Conservation (phyloP, 2,113 vertebrate species). For the Chinchilla lanigera region DNA sequence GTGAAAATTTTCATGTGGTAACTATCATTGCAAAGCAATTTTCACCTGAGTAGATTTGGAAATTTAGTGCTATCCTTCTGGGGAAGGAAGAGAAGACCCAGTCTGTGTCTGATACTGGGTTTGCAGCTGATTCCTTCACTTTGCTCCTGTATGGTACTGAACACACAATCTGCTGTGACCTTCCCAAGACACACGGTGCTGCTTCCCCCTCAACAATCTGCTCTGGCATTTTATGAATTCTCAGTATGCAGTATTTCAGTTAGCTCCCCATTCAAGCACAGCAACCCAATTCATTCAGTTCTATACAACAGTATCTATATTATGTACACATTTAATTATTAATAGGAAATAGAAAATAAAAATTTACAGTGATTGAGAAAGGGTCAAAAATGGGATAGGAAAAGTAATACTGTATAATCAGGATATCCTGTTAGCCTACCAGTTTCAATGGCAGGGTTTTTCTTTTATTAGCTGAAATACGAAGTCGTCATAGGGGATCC, state of each 20-base stretch:
- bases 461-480: slow-evolving; percentile 84
- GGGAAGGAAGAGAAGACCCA: slow-evolving; percentile 56
- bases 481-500: slow-evolving; percentile 84
- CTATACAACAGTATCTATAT: slow-evolving; percentile 85
- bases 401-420: slow-evolving; percentile 85
- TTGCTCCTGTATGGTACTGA: slow-evolving; percentile 67
- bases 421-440: slow-evolving; percentile 84
- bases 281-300: slow-evolving; percentile 83
- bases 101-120: slow-evolving; percentile 75
- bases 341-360: slow-evolving; percentile 82
- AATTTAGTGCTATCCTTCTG: slow-evolving; percentile 81
- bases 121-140: slow-evolving; percentile 73
- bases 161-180: slow-evolving; percentile 59
- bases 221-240: slow-evolving; percentile 81
- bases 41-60: slow-evolving; percentile 85
- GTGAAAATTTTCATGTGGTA: slow-evolving; percentile 83
- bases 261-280: slow-evolving; percentile 84
- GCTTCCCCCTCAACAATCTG: slow-evolving; percentile 39
- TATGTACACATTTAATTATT: slow-evolving; percentile 84
- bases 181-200: slow-evolving; percentile 19
- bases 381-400: slow-evolving; percentile 77
- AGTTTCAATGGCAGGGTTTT: slow-evolving; percentile 79
- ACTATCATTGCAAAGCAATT: slow-evolving; percentile 87
- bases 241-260: slow-evolving; percentile 78
- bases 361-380: slow-evolving; percentile 83